Percentiles rank a stretch among this genome's conserved stretches.
These are phyloP conservation scores for Syncerus caffer DNA, from an alignment of 2,797 vertebrate genomes.

Conservation along the genomic window DNA sequence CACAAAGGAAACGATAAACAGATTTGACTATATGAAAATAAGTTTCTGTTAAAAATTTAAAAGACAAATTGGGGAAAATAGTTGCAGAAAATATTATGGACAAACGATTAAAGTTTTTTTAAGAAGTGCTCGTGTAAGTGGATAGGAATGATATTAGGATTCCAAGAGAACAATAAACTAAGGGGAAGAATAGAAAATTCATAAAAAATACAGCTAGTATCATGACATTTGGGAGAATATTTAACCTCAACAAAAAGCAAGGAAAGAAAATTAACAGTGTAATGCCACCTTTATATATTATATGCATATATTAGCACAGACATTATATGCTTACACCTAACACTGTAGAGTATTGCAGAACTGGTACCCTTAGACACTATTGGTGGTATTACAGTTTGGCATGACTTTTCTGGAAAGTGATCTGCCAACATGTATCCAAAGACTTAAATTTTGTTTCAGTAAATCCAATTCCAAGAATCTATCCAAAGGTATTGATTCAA, in stretches of 20 bases:
- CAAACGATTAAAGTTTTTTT: background rate
- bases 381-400: background rate
- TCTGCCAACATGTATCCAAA: background rate
- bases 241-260: background rate
- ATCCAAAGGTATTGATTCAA: conserved; percentile 36
- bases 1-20: conserved; percentile 5
- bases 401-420: background rate
- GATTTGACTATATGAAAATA: conserved; percentile 10
- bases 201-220: background rate
- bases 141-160: background rate
- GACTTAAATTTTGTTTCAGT: conserved; percentile 25
- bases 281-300: background rate
- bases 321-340: background rate
- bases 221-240: background rate
- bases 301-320: background rate
- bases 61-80: background rate
- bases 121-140: background rate
- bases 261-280: background rate
- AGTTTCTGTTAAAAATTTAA: conserved; percentile 13
- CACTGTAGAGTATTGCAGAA: background rate
- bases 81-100: conserved; percentile 15
- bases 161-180: background rate
- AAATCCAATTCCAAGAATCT: background rate
- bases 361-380: background rate
- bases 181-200: background rate